Base-by-base conservation (phyloP, 2,797 vertebrate species). In the Acrossocheilus fasciatus region DNA sequence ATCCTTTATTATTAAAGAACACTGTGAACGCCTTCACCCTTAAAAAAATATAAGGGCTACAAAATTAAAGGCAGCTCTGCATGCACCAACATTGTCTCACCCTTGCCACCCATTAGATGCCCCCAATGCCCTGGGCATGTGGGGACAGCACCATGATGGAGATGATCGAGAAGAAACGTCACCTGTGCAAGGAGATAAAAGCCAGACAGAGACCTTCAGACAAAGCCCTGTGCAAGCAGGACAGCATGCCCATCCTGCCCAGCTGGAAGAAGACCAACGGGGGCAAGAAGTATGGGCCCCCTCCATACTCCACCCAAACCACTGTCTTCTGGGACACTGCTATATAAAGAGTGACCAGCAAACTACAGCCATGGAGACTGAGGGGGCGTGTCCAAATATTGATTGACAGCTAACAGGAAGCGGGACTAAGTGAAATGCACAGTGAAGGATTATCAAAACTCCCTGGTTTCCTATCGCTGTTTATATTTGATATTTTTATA, bases 61-160 rank as follows among this genome's bases (percentile, higher is more conserved):
- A n/a, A 81, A 81, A 66, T 45, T 7, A 81, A 80, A 81, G 10
- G 4, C 62, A 68, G 43, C 18, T 18, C 62, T 69, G 79, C 43
- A 69, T 68, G 79, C 79, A 52, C 26, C 78, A 87, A 86, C 64
- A 62, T 81, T 84, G n/a, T 83, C 66, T 81, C 15, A 78, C 68
- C 82, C 39, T 73, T 82, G 57, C 81, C 54, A 50, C 69, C 81
- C 84, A 85, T 81, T 87, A 97, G 96, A 96, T 97, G 93, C 93
- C 96, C 0, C 96, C 95, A 90, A 96, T 98, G 96, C 97, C 97
- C 78, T 98, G 98, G 98, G 94, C 97, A 89, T 97, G 96, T 87
- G 97, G 97, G 84, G 98, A 99, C 90, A 95, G 96, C 93, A 99
- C 97, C 14, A 98, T 99, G 98, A 96, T 99, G 96, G 98, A 98